Evolutionary conservation across 2,797 vertebrate species (phyloP), one percentile per base, ranked within the genome.

Genomic region (Darevskia nairensis): DNA sequence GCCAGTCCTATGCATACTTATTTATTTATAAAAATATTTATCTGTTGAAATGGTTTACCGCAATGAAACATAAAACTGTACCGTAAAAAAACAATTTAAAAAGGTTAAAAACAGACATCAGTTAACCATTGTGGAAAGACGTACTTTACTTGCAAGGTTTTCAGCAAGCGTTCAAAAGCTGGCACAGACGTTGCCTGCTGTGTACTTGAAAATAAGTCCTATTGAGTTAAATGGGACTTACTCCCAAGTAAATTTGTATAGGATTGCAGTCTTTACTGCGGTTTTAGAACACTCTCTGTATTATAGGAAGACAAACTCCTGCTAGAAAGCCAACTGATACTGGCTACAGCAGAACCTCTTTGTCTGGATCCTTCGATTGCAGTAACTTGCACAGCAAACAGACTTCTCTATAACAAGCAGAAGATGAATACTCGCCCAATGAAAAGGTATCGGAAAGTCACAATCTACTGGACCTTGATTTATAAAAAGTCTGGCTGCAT

Each of bases 341-440:
- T 99, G 94, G 98, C 99, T 89, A 99, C 98, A 86, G 98, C 99
- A 79, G 99, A 99, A 94, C 99, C 99, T 86, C 96, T 99, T 94
- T 99, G 99, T 97, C 98, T 99, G 94, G 99, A 99, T 88, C 99
- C 99, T 35, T 99, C 99, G 82, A 97, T 99, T 94, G 98, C 99
- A 41, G 99, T 99, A 91, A 98, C 98, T 39, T 99, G 98, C 96
- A 98, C 99, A 89, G 96, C 98, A 90, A 99, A 99, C 95, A 98
- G 98, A 87, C 97, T 99, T 93, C 97, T 99, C 27, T 99, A 98
- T 96, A 99, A 99, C 96, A 99, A 98, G 91, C 99, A 99, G 94
- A 99, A 99, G 97, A 99, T 99, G 98, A 99, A 99, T 94, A 99
- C 98, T 2, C 98, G 96, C 79, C 98, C 99, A 10, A 99, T 99